Conservation (phyloP, 2,113 vertebrate species). For the Ceyx melanurus region DNA sequence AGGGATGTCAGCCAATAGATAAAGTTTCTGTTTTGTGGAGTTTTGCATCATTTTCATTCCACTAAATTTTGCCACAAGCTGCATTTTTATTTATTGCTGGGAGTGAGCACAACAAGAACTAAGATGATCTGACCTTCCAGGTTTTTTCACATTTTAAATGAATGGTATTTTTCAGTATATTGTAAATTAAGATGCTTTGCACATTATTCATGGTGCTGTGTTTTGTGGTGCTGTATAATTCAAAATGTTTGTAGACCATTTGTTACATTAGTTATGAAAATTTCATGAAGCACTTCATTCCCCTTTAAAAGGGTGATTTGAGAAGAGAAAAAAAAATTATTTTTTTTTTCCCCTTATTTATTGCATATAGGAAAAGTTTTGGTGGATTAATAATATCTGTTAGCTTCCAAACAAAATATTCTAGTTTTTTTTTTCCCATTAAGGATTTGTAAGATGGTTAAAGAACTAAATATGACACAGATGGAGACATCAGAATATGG, state of each 20-base stretch:
- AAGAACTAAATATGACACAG: neutral
- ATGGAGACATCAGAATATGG: neutral
- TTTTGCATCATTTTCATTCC: neutral
- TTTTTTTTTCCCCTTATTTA: neutral
- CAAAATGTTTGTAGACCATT: conserved; percentile 25
- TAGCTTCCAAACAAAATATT: neutral
- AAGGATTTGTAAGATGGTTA: neutral
- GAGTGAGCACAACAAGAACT: neutral
- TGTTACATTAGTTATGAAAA: neutral
- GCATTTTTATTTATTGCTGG: neutral
- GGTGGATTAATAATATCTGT: neutral
- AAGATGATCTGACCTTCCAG: neutral
- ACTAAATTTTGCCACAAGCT: neutral
- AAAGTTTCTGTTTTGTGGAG: neutral
- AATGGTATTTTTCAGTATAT: neutral
- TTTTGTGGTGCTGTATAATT: conserved; percentile 30
- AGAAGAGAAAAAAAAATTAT: neutral
- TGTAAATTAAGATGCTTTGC: neutral
- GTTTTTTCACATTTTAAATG: neutral
- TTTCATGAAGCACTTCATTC: conserved; percentile 30
- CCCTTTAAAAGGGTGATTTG: neutral
- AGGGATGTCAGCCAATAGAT: neutral
- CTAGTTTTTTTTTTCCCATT: neutral
- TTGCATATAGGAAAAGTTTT: neutral
- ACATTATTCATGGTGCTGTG: neutral